phyloP scores from a whole-genome alignment of 1,140 invertebrate genomes.

The Laodelphax striatellus region DNA sequence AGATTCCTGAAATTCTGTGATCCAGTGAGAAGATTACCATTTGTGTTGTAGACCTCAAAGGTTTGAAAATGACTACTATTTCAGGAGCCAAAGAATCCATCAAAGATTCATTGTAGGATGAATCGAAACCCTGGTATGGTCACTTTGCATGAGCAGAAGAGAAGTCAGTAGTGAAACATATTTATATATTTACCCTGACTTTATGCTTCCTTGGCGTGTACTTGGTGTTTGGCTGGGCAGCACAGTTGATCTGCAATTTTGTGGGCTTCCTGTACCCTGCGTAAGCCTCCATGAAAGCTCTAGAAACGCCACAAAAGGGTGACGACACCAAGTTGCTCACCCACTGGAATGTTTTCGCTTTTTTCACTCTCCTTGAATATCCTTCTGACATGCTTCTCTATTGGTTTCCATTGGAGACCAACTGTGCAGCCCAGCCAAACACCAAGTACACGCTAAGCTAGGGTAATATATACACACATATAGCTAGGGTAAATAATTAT shows the following conservation, averaged over 20 bases:
- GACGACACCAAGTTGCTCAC: constrained; percentile 98
- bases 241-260: constrained; percentile 88
- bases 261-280: constrained; percentile 96
- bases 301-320: constrained; percentile 57
- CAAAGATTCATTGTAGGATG: constrained; percentile 60
- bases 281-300: constrained; percentile 76
- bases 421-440: too few relatives aligned
- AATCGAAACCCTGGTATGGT: constrained; percentile 61
- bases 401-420: constrained; percentile 95
- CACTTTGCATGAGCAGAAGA: constrained; percentile 58
- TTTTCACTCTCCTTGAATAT: constrained; percentile 86
- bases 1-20: too few relatives aligned
- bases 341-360: constrained; percentile 95
- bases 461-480: too few relatives aligned
- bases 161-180: constrained; percentile 69
- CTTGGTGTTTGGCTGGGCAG: constrained; percentile 89
- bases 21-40: too few relatives aligned
- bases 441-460: too few relatives aligned
- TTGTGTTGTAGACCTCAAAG: neutral
- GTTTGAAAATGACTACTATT: constrained; percentile 12
- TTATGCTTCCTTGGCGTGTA: constrained; percentile 67
- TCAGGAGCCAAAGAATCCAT: constrained; percentile 50
- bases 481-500: too few relatives aligned
- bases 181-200: constrained; percentile 67
- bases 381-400: constrained; percentile 83